Conservation (phyloP, 2,888 invertebrate genomes). For the Alsophila aescularia region DNA sequence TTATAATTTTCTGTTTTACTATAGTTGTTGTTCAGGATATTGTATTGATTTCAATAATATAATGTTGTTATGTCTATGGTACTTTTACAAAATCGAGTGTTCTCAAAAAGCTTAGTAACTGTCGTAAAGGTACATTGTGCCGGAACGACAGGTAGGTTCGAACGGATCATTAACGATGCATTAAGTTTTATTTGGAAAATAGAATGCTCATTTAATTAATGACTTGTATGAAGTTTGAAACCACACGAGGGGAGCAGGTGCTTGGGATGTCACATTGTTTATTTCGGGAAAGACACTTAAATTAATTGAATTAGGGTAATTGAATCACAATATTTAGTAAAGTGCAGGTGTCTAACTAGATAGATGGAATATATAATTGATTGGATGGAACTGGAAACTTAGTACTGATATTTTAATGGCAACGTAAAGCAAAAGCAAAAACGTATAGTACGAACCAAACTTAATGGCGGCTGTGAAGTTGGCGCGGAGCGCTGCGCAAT, state of each 20-base stretch:
- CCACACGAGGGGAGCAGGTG: slow-evolving; percentile 25
- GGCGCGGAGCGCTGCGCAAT: too few species aligned
- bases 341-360: neutral
- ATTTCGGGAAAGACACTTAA: slow-evolving; percentile 23
- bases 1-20: too few species aligned
- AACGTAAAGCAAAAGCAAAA: too few species aligned
- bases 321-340: slow-evolving; percentile 15
- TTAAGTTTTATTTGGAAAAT: slow-evolving; percentile 61
- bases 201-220: slow-evolving; percentile 57
- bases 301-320: slow-evolving; percentile 19
- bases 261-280: slow-evolving; percentile 29
- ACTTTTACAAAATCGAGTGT: too few species aligned
- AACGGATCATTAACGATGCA: slow-evolving; percentile 73
- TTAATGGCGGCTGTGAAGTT: too few species aligned
- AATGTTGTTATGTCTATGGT: too few species aligned
- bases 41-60: too few species aligned
- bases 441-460: too few species aligned
- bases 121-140: neutral
- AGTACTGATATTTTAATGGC: too few species aligned
- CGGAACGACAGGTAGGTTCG: slow-evolving; percentile 58
- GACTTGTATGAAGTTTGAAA: slow-evolving; percentile 43
- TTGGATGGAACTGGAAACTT: too few species aligned
- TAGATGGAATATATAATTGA: neutral
- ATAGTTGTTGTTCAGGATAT: too few species aligned
- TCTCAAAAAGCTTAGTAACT: slow-evolving; percentile 4